Percentiles rank a stretch among this genome's conserved stretches.
phyloP scores from a whole-genome alignment of 1,140 invertebrate species.

The Pygmarrhopalites habei region DNA sequence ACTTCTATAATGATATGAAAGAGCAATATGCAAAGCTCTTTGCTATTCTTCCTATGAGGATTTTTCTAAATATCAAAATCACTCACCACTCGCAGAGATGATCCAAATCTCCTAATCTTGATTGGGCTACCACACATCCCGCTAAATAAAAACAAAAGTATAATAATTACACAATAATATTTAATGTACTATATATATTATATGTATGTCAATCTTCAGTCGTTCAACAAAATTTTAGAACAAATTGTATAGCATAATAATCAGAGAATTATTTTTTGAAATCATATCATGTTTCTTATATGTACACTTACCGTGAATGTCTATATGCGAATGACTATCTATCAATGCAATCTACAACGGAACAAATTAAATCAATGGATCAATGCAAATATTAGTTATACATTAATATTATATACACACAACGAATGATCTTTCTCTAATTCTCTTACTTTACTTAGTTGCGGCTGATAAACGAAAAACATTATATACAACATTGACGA shows the following conservation, averaged over 20 bases:
- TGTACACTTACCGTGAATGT: too few species aligned
- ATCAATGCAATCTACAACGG: conserved; percentile 35
- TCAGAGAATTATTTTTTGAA: too few species aligned
- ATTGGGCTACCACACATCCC: conserved; percentile 37
- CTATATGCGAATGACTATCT: conserved; percentile 37
- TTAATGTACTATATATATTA: too few species aligned
- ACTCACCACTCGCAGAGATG: conserved; percentile 38
- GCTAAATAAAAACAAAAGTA: too few species aligned
- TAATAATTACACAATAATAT: too few species aligned
- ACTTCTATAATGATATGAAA: neutral
- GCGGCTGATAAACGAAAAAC: conserved; percentile 39
- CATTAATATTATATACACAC: neutral
- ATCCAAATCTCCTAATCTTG: conserved; percentile 23
- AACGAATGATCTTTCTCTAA: neutral
- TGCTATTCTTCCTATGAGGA: too few species aligned
- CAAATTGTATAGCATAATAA: too few species aligned
- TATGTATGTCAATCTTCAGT: too few species aligned
- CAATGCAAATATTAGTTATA: too few species aligned
- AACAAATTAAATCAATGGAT: conserved; percentile 2
- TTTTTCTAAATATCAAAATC: conserved; percentile 12
- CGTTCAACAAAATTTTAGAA: too few species aligned
- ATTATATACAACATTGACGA: too few species aligned
- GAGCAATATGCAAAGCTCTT: neutral
- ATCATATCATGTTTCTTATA: too few species aligned
- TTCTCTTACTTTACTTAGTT: conserved; percentile 23